These are phyloP conservation scores for Ambastaia sidthimunki DNA, from an alignment of 2,797 vertebrate species.

Conservation along the genomic window DNA sequence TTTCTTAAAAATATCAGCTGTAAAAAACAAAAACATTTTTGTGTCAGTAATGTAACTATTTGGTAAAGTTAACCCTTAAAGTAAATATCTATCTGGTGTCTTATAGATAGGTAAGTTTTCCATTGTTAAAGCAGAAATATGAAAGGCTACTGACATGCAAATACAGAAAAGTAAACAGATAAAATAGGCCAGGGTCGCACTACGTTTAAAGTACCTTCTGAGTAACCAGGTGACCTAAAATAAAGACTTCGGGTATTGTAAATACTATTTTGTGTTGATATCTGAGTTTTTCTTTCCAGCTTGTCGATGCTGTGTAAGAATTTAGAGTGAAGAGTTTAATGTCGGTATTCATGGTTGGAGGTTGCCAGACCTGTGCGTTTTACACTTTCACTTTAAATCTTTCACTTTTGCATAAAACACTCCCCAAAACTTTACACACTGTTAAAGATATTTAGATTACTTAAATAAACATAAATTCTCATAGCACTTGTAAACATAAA, in stretches of 20 bases:
- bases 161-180: constrained; percentile 9
- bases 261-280: neutral
- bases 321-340: neutral
- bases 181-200: neutral
- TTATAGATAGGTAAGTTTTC: neutral
- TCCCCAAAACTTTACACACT: neutral
- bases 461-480: neutral
- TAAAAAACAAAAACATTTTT: neutral
- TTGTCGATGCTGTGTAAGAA: neutral
- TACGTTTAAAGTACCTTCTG: neutral
- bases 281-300: neutral
- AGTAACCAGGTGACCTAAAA: neutral
- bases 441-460: neutral
- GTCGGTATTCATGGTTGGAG: neutral
- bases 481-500: no score
- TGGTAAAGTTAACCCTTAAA: neutral
- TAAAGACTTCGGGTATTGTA: neutral
- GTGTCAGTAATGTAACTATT: neutral
- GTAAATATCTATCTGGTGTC: neutral
- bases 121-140: constrained; percentile 21
- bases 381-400: constrained; percentile 13
- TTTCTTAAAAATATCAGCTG: constrained; percentile 1
- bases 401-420: neutral
- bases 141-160: constrained; percentile 20
- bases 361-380: neutral